Base-by-base conservation (phyloP, 1,140 invertebrate species). In the Neomicropteryx cornuta region DNA sequence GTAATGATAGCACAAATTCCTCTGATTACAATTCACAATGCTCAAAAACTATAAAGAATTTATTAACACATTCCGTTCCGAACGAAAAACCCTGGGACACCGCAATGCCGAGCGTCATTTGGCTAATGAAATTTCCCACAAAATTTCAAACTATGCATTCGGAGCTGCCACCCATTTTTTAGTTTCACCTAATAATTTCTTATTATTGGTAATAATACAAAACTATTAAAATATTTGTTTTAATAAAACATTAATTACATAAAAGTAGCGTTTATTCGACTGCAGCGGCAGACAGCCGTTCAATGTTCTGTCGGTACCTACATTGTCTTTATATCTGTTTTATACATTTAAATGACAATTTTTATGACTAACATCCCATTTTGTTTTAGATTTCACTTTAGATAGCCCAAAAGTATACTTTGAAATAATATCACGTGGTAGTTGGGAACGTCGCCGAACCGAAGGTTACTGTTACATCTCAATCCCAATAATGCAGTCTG, bases 391-490 rank as follows among this genome's bases (percentile, higher is more conserved):
- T 5, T 19, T 53, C 50, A 13, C 43, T 1, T 35, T 49, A 18
- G 23, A 46, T 1, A 47, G 50, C 2, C 13, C 56, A 13, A 54
- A 55, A 39, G 28, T 66, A 2, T 62, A 54, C 44, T 52, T 68
- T 29, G 62, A 68, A 52, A 51, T 55, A 1, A 60, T 66, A 41
- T 66, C 66, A 2, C 47, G 49, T 0, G 63, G 66, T 40, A 52
- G 51, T 48, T 65, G 62, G 62, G 50, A 50, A 0, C 46, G 60
- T 11, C 62, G 60, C 21, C 50, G 63, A 2, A 65, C 62, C 1
- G 63, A 68, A 36, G 66, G 66, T 2, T 66, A 64, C 39, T 48
- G 44, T 45, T 51, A 55, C 43, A 46, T 53, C 24, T 16, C 50
- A 37, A 36, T 68, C 1, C 27, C 52, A 2, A 13, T 49, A 3